Percentiles rank a stretch among this genome's conserved stretches.
These are phyloP conservation scores for Labrus mixtus DNA, from an alignment of 2,113 vertebrate genomes.

Conservation along the genomic window DNA sequence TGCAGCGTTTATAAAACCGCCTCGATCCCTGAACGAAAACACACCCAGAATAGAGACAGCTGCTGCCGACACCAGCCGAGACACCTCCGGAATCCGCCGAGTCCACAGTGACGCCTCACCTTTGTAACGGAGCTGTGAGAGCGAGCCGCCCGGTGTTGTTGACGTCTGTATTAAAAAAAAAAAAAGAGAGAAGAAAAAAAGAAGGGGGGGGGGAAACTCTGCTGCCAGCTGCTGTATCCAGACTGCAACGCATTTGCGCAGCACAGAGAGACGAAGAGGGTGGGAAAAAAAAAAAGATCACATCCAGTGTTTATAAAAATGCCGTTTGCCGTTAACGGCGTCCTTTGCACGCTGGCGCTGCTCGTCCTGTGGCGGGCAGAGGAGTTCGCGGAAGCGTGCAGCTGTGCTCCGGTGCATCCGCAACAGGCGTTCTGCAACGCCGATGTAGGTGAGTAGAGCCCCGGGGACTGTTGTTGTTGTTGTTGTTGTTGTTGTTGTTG, in stretches of 20 bases:
- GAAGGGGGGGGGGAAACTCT: conserved; percentile 8
- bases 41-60: conserved; percentile 66
- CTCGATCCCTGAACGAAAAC: conserved; percentile 72
- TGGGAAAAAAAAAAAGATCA: conserved; percentile 10
- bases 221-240: conserved; percentile 43
- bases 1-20: conserved; percentile 74
- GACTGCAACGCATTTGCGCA: conserved; percentile 63
- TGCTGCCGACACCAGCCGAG: conserved; percentile 15
- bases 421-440: conserved; percentile 98
- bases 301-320: conserved; percentile 72
- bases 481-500: conserved; percentile 49
- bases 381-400: conserved; percentile 90
- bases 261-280: conserved; percentile 28
- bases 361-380: conserved; percentile 85
- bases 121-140: conserved; percentile 24
- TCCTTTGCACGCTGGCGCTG: conserved; percentile 87
- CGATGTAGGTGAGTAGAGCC: conserved; percentile 89
- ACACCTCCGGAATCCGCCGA: not conserved
- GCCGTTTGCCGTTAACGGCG: conserved; percentile 80
- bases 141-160: conserved; percentile 12
- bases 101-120: conserved; percentile 21
- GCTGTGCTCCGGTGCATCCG: conserved; percentile 95
- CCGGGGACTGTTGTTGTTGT: conserved; percentile 9
- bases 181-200: not conserved
- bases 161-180: conserved; percentile 17